These are phyloP conservation scores for Theropithecus gelada DNA, from an alignment of 2,113 vertebrate species.

Conservation along the genomic window DNA sequence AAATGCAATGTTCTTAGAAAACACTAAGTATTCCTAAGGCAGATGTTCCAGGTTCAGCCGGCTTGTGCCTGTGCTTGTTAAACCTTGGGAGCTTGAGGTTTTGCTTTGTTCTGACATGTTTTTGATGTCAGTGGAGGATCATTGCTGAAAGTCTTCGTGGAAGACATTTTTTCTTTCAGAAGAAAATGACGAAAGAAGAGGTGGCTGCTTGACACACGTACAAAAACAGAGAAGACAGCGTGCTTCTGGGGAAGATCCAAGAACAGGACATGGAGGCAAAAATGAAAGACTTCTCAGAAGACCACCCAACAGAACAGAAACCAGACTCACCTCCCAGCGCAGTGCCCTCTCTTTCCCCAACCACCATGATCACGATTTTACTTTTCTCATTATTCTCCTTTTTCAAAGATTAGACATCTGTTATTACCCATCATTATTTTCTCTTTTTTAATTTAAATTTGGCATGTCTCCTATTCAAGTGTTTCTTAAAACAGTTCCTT, in stretches of 20 bases:
- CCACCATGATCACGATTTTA: not conserved
- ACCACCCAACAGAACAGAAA: constrained; percentile 18
- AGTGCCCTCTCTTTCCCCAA: not conserved
- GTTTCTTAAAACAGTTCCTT: constrained; percentile 3
- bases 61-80: constrained; percentile 1
- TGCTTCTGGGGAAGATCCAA: constrained; percentile 48
- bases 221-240: not conserved
- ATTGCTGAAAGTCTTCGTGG: constrained; percentile 45
- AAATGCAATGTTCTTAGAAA: constrained; percentile 18
- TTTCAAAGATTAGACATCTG: constrained; percentile 31
- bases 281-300: constrained; percentile 38
- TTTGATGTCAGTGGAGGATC: constrained; percentile 51
- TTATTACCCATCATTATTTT: constrained; percentile 10
- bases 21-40: not conserved
- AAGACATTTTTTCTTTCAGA: constrained; percentile 34
- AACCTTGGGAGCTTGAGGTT: constrained; percentile 34
- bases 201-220: constrained; percentile 49
- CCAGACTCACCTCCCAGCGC: not conserved
- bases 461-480: not conserved
- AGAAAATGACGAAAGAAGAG: constrained; percentile 48
- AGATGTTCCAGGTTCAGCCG: not conserved
- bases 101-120: constrained; percentile 64
- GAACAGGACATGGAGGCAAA: constrained; percentile 13
- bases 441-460: constrained; percentile 33
- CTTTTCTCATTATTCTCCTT: not conserved